Base-by-base conservation (phyloP, 2,797 vertebrate species). In the Chromis chromis region DNA sequence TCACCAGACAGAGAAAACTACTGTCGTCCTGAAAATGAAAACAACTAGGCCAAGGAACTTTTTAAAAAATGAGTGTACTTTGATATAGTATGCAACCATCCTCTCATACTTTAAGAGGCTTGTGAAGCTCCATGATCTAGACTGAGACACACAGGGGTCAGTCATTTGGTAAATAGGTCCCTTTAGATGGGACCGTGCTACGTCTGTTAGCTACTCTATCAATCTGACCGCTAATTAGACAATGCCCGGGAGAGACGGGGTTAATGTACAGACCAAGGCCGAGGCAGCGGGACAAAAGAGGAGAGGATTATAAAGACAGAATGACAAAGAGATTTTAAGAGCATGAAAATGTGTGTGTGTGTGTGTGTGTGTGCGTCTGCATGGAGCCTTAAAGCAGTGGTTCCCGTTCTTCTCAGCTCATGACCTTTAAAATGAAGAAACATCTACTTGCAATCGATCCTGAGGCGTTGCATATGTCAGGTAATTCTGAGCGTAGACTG, bases 141-240 rank as follows among this genome's bases (percentile, higher is more conserved):
- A 53, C 50, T 24, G 56, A 80, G 46, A 68, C 72, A 54, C 65
- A 50, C 50, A 27, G 21, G 21, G 40, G 5, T 31, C 13, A 46
- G 70, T n/a, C 56, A 65, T 75, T 85, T 67, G n/a, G 21, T 50
- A 70, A 82, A 49, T 49, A 33, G 44, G 61, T 57, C 68, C 63
- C 52, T 68, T 25, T 22, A 56, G 16, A 60, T 52, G 33, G 10
- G 6, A 52, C 52, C 11, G 1, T 24, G 50, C 66, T 52, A 40
- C 19, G 12, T 42, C 62, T 60, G 57, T 82, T 73, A 31, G 4
- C 57, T 48, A 63, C 57, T 39, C 33, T 53, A 70, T 79, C 75
- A 70, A 55, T 74, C 66, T 77, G 65, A 71, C 64, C 36, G 8
- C 48, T 81, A 76, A 81, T 88, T 79, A 83, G 68, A 76, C 50